Conservation (phyloP, 1,140 invertebrate species). For the Parasteatoda tepidariorum region DNA sequence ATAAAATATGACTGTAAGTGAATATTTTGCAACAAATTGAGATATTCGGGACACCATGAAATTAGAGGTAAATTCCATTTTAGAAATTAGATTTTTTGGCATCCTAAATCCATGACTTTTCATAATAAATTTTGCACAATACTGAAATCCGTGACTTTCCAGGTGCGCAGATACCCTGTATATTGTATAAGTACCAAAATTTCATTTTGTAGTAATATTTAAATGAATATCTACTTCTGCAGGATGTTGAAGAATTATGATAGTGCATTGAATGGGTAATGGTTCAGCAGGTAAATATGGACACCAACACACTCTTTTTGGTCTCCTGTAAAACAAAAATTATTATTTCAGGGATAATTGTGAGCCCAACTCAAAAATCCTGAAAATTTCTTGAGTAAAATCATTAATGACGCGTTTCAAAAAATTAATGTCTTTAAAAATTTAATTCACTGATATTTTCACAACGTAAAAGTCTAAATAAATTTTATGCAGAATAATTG, state of each 20-base stretch:
- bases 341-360: background rate
- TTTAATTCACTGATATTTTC: too few species aligned
- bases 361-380: too few species aligned
- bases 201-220: background rate
- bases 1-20: too few species aligned
- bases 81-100: background rate
- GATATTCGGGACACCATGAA: background rate
- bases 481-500: too few species aligned
- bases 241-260: conserved; percentile 91
- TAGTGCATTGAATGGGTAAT: conserved; percentile 75
- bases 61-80: background rate
- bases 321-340: conserved; percentile 76
- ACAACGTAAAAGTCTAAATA: too few species aligned
- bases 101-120: background rate
- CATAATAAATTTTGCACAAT: background rate
- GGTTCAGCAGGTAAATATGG: conserved; percentile 78
- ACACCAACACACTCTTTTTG: conserved; percentile 90
- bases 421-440: too few species aligned
- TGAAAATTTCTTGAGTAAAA: too few species aligned
- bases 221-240: conserved; percentile 75
- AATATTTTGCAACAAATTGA: too few species aligned
- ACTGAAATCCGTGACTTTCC: too few species aligned
- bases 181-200: background rate
- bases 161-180: background rate
- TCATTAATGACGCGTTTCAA: too few species aligned